These are phyloP conservation scores for Cryptoprocta ferox DNA, from an alignment of 2,797 vertebrate genomes.

Conservation along the genomic window DNA sequence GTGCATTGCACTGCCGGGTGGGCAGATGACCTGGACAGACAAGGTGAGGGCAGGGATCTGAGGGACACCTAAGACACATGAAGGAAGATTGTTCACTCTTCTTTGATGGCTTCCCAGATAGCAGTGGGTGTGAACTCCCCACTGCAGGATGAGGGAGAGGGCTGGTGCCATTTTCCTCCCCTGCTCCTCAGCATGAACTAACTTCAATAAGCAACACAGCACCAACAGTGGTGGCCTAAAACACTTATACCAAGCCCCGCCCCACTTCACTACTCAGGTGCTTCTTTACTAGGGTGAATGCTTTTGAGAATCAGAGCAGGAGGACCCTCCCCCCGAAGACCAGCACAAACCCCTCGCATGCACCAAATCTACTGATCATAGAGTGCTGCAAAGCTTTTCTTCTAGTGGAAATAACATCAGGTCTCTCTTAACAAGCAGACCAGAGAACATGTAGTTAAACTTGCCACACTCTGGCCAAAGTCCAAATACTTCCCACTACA, in stretches of 20 bases:
- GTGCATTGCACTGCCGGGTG: neutral
- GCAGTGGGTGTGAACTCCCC: neutral
- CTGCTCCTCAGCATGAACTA: neutral
- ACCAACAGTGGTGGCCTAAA: neutral
- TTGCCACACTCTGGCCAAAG: neutral
- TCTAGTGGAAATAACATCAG: neutral
- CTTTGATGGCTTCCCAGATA: neutral
- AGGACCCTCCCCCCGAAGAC: neutral
- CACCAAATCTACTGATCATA: neutral
- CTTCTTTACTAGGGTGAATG: neutral
- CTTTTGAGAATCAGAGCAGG: neutral
- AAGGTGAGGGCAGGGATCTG: neutral
- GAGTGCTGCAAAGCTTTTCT: neutral
- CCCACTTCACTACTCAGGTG: neutral
- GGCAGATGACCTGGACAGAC: neutral
- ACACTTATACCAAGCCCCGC: neutral
- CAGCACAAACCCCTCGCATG: neutral
- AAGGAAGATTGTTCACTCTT: neutral
- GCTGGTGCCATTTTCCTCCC: neutral
- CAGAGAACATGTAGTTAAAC: neutral
- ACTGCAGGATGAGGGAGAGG: neutral
- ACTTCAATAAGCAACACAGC: neutral
- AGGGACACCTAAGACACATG: neutral
- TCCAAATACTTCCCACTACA: neutral
- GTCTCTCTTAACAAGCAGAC: neutral